Base-by-base conservation (phyloP, 1,140 invertebrate genomes). In the Drosophila bipectinata region DNA sequence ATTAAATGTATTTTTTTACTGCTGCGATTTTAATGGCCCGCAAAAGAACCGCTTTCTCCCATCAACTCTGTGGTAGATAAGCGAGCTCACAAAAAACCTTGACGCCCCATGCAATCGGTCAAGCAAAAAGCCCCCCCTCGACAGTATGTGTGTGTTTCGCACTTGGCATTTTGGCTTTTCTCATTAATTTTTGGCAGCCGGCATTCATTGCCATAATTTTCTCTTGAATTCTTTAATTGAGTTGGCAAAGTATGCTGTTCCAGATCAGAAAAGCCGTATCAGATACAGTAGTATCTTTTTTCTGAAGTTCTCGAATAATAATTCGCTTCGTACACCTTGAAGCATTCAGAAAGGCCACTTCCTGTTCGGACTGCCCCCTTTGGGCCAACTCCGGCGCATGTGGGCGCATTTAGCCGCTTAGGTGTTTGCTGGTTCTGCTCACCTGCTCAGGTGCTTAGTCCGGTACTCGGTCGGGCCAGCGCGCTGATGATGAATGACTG, bases 401-500 rank as follows among this genome's bases (percentile, higher is more conserved):
- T 88, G 83, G 83, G 83, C 83, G 75, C 59, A 58, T 48, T 44
- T 49, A 49, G 52, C 71, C 52, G 54, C 56, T 77, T 64, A 55
- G 69, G 15, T 21, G 54, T 59, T 77, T 61, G 18, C 44, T 71
- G 10, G 39, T 41, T 69, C 49, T 68, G 58, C 30, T 60, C 14
- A 24, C 37, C 71, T 37, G 30, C 32, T 53, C 47, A 52, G 47
- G n/a, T 52, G 30, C 24, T 21, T 52, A 57, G 41, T 30, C 26
- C 26, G 26, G 26, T 30, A 37, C 8, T n/a, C 48, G 6, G 48
- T 26, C 28, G 4, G 26, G 6, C 24, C 6, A 4, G 18, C 21
- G 5, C 18, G 18, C 21, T 57, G 21, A 77, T 83, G 76, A 88
- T 83, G 84, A 79, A 88, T 88, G 83, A 88, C 84, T 88, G 83